A percentile compares a stretch with the other conserved stretches of the same genome.
Conservation (phyloP, 1,140 invertebrate species). For the Zelostemma sp. region DNA sequence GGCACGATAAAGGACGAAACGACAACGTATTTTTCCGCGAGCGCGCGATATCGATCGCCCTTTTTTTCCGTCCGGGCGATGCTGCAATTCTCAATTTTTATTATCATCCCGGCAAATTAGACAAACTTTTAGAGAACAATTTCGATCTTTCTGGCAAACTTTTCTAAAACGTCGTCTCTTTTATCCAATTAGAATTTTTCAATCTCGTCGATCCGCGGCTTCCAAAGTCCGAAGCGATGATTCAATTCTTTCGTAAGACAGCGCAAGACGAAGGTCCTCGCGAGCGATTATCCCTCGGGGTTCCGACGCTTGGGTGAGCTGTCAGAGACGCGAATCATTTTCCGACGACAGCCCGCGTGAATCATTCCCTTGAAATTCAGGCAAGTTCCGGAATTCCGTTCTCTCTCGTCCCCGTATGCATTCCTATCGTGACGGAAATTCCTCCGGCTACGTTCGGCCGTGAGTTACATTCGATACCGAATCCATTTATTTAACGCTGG, state of each 20-base stretch:
- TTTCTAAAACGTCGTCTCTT: too few relatives aligned
- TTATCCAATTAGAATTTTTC: too few relatives aligned
- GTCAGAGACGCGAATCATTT: constrained; percentile 31
- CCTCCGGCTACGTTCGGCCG: constrained; percentile 37
- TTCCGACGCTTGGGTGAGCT: too few relatives aligned
- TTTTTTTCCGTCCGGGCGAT: not conserved
- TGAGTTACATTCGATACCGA: constrained; percentile 50
- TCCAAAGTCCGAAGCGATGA: too few relatives aligned
- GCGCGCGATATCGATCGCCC: not conserved
- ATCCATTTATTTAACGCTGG: constrained; percentile 49
- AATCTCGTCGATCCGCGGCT: too few relatives aligned
- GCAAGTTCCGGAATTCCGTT: constrained; percentile 48
- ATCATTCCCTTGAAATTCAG: constrained; percentile 42
- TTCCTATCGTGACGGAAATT: constrained; percentile 48
- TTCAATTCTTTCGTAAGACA: too few relatives aligned
- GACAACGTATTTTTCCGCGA: not conserved
- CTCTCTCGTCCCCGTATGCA: constrained; percentile 38
- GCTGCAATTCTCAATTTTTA: too few relatives aligned
- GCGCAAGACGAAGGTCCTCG: too few relatives aligned
- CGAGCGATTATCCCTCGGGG: too few relatives aligned
- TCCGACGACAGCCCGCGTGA: constrained; percentile 30
- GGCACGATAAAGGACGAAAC: constrained; percentile 36
- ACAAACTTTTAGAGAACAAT: too few relatives aligned
- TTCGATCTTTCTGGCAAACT: too few relatives aligned
- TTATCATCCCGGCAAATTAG: too few relatives aligned